Evolutionary conservation across 2,888 invertebrate species (phyloP), one percentile per base, ranked within the genome.

Genomic region (Callimorpha dominula): DNA sequence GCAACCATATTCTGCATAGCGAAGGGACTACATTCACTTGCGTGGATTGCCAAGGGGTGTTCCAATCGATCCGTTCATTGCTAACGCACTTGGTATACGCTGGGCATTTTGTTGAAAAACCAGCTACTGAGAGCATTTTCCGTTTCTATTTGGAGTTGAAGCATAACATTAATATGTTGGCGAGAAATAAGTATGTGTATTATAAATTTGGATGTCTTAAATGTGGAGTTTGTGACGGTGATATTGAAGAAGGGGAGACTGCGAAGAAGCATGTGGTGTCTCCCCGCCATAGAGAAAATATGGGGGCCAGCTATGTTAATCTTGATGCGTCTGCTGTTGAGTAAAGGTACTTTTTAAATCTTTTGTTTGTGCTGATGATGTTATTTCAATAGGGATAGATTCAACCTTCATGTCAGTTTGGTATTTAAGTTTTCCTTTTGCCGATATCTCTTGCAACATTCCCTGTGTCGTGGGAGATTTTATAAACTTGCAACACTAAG

Each of bases 261-360:
- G 95, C 95, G 0, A 95, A 95, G 84, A 88, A 89, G 12, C 95
- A 95, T 62, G 95, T 95, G 1, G 88, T 94, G 42, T 95, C 95
- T 0, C 69, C 90, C 1, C 90, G 92, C 5, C 95, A 95, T 75
- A 89, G 92, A 70, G 95, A 95, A 71, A 94, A 91, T 71, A 95
- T 95, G 95, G 95, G 95, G 89, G 91, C 94, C 90, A 94, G 91
- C 87, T 95, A 93, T 87, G 89, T 94, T 82, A 92, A 87, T 87
- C 79, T 93, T 84, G 95, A 95, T 71, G 85, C 86, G 65, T 86
- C 92, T 80, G 90, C 88, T 78, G 85, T 91, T 80, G 95, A 95
- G 77, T 95, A 87, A 68, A 94, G 91, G 94, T 94, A 43, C 46
- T 49, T 62, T 60, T 42, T 15, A 14, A 14, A 46, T 17, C 7